A percentile compares a stretch with the other conserved stretches of the same genome.
These are phyloP conservation scores for Neomorphus geoffroyi DNA, from an alignment of 2,797 vertebrate genomes.

Conservation along the genomic window DNA sequence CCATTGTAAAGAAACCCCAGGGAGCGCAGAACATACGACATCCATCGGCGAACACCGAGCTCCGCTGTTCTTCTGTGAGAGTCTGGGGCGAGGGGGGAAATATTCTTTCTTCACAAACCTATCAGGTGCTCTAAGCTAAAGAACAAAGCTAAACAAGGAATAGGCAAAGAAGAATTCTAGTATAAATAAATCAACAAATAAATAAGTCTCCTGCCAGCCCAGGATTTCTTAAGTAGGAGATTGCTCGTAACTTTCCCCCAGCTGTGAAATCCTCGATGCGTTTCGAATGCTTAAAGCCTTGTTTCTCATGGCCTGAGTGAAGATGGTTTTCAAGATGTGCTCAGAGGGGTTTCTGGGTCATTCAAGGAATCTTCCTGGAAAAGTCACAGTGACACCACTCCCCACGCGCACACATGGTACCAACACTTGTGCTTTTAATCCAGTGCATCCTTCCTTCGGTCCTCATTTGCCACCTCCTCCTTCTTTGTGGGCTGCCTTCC, in stretches of 20 bases:
- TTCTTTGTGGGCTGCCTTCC: conserved; percentile 34
- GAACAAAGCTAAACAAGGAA: conserved; percentile 15
- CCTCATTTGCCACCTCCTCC: conserved; percentile 34
- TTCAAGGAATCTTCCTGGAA: conserved; percentile 47
- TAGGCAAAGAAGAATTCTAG: conserved; percentile 24
- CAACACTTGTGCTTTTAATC: conserved; percentile 66
- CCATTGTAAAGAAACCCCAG: conserved; percentile 13
- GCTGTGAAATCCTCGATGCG: not conserved
- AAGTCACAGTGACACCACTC: not conserved
- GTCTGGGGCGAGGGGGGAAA: not conserved
- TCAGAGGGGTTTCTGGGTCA: conserved; percentile 36
- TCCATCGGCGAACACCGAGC: not conserved
- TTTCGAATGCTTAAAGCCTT: conserved; percentile 5
- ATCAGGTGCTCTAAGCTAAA: conserved; percentile 34
- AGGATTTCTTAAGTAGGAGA: not conserved
- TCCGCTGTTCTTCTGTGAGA: not conserved
- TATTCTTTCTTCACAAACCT: conserved; percentile 2
- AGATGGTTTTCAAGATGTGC: not conserved
- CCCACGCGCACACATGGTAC: conserved; percentile 27
- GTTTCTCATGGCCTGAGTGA: conserved; percentile 11
- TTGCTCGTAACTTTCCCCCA: not conserved
- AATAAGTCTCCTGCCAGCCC: conserved; percentile 24
- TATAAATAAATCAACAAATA: conserved; percentile 69
- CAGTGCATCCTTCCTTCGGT: not conserved
- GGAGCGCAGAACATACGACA: conserved; percentile 10